phyloP scores from a whole-genome alignment of 2,797 vertebrate genomes.

The Numenius phaeopus region DNA sequence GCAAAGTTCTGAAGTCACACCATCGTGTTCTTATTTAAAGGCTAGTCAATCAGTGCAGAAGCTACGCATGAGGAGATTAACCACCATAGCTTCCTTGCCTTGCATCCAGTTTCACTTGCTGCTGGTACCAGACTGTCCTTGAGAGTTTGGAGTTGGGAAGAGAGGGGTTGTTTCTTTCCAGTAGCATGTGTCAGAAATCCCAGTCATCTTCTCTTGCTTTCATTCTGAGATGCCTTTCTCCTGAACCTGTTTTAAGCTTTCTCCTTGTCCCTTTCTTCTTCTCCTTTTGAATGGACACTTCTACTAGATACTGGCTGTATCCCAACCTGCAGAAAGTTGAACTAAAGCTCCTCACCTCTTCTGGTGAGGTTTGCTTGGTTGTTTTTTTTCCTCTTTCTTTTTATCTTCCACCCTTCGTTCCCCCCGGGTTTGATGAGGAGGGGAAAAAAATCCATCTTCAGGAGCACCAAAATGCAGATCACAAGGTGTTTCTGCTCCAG shows the following conservation, averaged over 20 bases:
- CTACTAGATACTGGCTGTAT: background rate
- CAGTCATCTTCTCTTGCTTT: background rate
- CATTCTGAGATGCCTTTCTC: background rate
- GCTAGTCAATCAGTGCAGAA: background rate
- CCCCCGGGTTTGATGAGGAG: background rate
- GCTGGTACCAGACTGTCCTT: background rate
- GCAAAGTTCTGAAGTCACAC: background rate
- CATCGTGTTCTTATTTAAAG: background rate
- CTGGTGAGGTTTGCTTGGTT: background rate
- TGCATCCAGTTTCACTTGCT: background rate
- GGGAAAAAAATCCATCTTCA: background rate
- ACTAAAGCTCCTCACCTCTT: background rate
- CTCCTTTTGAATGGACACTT: background rate
- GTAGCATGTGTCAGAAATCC: background rate
- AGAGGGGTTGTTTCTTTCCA: background rate
- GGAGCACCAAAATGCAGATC: background rate
- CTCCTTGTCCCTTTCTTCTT: background rate
- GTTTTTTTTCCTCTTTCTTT: accelerated
- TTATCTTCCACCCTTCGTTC: background rate
- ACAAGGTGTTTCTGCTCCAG: background rate
- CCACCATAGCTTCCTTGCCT: background rate
- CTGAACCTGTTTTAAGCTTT: background rate
- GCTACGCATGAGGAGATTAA: background rate
- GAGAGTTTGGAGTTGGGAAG: background rate
- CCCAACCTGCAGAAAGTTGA: background rate